These are phyloP conservation scores for Montipora foliosa DNA, from an alignment of 64 coral and sea anemone genomes.

Conservation along the genomic window DNA sequence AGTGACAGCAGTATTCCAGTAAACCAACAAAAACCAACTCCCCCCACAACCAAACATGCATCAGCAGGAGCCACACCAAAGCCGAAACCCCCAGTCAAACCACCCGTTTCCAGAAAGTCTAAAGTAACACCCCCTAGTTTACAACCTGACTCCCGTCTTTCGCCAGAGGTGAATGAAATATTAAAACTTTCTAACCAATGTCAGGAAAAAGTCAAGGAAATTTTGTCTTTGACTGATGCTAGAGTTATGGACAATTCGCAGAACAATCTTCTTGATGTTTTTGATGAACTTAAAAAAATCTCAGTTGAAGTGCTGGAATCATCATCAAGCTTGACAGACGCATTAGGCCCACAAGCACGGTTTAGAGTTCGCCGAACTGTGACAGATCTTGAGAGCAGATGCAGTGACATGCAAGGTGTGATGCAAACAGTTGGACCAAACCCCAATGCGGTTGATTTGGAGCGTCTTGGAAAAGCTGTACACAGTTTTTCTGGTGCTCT, in stretches of 20 bases:
- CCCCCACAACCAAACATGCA: neutral
- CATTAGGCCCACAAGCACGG: slow-evolving; percentile 85
- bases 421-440: slow-evolving; percentile 79
- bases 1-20: neutral
- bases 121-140: slow-evolving; percentile 38
- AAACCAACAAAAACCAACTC: neutral
- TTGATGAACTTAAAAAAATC: slow-evolving; percentile 71
- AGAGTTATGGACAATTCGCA: slow-evolving; percentile 68
- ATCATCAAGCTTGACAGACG: slow-evolving; percentile 80
- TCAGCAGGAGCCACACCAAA: slow-evolving; percentile 37
- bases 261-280: slow-evolving; percentile 57
- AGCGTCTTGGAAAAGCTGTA: slow-evolving; percentile 79
- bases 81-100: slow-evolving; percentile 72
- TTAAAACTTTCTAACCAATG: slow-evolving; percentile 79
- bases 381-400: slow-evolving; percentile 83
- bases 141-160: slow-evolving; percentile 54
- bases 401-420: slow-evolving; percentile 81
- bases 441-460: slow-evolving; percentile 74
- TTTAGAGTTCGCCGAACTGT: slow-evolving; percentile 84
- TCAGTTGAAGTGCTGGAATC: slow-evolving; percentile 74
- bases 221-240: slow-evolving; percentile 76
- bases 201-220: slow-evolving; percentile 61
- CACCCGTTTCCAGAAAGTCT: slow-evolving; percentile 60
- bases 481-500: slow-evolving; percentile 61
- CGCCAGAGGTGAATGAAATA: slow-evolving; percentile 76